Evolutionary conservation across 2,797 vertebrate species (phyloP), one percentile per base, ranked within the genome.

Genomic region (Chelmon rostratus): DNA sequence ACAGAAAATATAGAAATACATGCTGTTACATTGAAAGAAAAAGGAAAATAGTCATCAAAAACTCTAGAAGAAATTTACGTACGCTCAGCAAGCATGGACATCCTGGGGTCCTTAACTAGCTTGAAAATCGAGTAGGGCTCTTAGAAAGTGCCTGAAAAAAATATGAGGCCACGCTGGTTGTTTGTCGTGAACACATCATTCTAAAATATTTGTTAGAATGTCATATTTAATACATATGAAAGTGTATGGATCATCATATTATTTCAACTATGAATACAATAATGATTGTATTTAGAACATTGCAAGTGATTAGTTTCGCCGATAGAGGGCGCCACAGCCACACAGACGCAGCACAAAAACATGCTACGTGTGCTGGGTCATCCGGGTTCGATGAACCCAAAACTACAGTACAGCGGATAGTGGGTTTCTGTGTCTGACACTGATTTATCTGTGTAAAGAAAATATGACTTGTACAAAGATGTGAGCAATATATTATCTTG

Each of bases 51-150:
- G 1, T 1, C 2, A 10, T 28, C 0, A 66, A 84, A n/a, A 87
- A 66, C 2, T 28, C 0, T 6, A 2, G 13, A 11, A 47, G 12
- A 72, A 85, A 28, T 61, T 0, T 37, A 96, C 96, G 86, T 90
- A 97, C 97, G 96, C 62, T 96, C 96, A 0, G 96, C 96, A 52
- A 97, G 95, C 96, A 97, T 97, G 89, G 97, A 96, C 97, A 97
- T 97, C 91, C 85, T 94, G 81, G 79, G 95, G 96, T 82, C 95
- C 90, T 95, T 37, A 6, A 59, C 57, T 87, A 87, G 71, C 59
- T 77, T 87, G 67, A 15, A 52, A 35, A 18, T 5, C 5, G 6
- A 28, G 25, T 10, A 37, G 25, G 25, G 0, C 3, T 66, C 53
- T 33, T n/a, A 46, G 25, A 84, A 69, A 42, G 58, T 92, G 95